Percentiles rank a stretch among this genome's conserved stretches.
phyloP scores from a whole-genome alignment of 2,888 invertebrate genomes.

The Herminia tarsipennalis region DNA sequence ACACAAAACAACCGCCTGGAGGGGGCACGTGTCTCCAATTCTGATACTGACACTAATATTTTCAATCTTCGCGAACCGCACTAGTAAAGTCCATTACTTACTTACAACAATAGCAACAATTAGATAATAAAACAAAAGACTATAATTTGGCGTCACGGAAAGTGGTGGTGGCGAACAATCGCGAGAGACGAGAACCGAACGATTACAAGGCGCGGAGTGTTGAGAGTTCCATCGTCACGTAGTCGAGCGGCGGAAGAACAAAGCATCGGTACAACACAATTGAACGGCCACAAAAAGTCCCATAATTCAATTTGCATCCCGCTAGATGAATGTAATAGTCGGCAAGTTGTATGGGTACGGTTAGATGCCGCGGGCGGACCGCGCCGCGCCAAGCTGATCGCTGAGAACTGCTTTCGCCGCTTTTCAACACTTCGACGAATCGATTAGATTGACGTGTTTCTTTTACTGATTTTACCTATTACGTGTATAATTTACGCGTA shows the following conservation, averaged over 20 bases:
- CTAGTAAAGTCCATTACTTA: slow-evolving; percentile 60
- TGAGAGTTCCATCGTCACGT: slow-evolving; percentile 81
- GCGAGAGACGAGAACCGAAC: slow-evolving; percentile 58
- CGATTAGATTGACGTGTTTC: slow-evolving; percentile 72
- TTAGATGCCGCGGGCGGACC: slow-evolving; percentile 69
- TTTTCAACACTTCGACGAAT: slow-evolving; percentile 83
- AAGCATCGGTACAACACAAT: slow-evolving; percentile 78
- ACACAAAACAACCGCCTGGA: no score
- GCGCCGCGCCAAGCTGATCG: slow-evolving; percentile 52
- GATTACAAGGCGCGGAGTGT: slow-evolving; percentile 77
- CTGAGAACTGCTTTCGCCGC: slow-evolving; percentile 82
- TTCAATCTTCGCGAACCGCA: slow-evolving; percentile 53
- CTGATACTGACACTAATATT: slow-evolving; percentile 37
- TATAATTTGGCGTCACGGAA: slow-evolving; percentile 79
- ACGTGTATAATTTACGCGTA: slow-evolving; percentile 42
- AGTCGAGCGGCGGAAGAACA: slow-evolving; percentile 76
- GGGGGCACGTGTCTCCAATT: background rate
- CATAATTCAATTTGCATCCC: slow-evolving; percentile 86
- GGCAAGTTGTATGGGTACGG: slow-evolving; percentile 70
- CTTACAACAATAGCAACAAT: slow-evolving; percentile 79
- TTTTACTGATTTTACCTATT: slow-evolving; percentile 64
- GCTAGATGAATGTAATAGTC: slow-evolving; percentile 79
- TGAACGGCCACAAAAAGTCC: slow-evolving; percentile 80
- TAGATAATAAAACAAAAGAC: slow-evolving; percentile 81
- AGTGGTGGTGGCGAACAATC: slow-evolving; percentile 74